Evolutionary conservation across 2,113 vertebrate genomes (phyloP).

Genomic region (Leptodactylus fuscus): DNA sequence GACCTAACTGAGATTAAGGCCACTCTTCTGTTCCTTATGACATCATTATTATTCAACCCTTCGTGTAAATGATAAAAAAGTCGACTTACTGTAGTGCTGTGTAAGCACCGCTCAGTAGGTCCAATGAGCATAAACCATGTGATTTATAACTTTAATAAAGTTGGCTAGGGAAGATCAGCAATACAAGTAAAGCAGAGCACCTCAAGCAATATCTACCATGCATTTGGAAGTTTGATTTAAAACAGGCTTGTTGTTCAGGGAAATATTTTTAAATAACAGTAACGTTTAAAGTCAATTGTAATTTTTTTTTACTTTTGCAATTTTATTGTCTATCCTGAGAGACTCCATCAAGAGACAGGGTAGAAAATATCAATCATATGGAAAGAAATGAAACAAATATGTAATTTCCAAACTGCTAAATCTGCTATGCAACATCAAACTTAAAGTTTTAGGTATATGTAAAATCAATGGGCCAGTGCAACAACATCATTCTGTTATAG

Average conservation of each 20-base stretch:
- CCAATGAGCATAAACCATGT: background rate
- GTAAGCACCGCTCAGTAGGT: constrained; percentile 35
- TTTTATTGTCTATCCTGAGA: constrained; percentile 19
- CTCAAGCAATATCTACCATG: constrained; percentile 17
- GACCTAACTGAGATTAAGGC: constrained; percentile 61
- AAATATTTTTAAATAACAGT: constrained; percentile 38
- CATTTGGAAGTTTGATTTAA: constrained; percentile 41
- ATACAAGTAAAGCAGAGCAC: constrained; percentile 31
- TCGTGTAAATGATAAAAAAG: constrained; percentile 57
- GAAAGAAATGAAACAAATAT: background rate
- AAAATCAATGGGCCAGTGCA: constrained; percentile 30
- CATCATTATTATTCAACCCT: constrained; percentile 55
- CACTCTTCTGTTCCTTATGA: constrained; percentile 62
- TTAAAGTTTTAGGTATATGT: background rate
- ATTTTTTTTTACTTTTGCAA: constrained; percentile 9
- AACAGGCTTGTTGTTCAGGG: constrained; percentile 17
- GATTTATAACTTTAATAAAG: constrained; percentile 53
- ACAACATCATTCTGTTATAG: background rate
- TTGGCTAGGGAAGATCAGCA: background rate
- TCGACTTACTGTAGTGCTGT: constrained; percentile 28
- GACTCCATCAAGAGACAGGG: background rate
- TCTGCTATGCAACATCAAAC: background rate
- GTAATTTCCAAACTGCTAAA: background rate
- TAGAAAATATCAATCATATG: background rate
- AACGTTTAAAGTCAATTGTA: constrained; percentile 35